phyloP scores from a whole-genome alignment of 1,140 invertebrate species.

The Oppia nitens region DNA sequence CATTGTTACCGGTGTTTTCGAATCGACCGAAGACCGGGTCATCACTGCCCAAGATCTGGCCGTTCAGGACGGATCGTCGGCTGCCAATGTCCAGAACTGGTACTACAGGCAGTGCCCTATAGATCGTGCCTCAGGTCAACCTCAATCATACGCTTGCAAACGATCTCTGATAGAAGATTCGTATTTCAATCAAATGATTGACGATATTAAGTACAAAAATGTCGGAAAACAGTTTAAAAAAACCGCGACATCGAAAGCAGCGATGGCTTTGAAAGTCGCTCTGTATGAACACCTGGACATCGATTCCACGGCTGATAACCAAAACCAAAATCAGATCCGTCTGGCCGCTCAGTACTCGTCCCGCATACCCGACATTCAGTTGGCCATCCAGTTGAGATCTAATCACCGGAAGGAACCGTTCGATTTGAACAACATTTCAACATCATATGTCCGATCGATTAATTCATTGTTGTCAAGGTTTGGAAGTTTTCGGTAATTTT shows the following conservation, averaged over 20 bases:
- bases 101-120: constrained; percentile 16
- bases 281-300: constrained; percentile 5
- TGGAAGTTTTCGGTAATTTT: constrained; percentile 9
- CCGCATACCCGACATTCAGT: constrained; percentile 9
- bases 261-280: constrained; percentile 12
- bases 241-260: background rate
- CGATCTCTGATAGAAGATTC: constrained; percentile 14
- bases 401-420: constrained; percentile 7
- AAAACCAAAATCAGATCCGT: constrained; percentile 2
- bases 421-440: constrained; percentile 6
- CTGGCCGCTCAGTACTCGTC: constrained; percentile 7
- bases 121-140: constrained; percentile 10
- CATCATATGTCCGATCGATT: constrained; percentile 9
- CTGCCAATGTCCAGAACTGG: constrained; percentile 6
- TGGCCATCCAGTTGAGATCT: background rate
- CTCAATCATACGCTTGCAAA: constrained; percentile 13
- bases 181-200: constrained; percentile 15
- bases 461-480: background rate
- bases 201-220: constrained; percentile 16
- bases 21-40: constrained; percentile 15
- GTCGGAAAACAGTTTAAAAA: background rate
- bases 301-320: background rate
- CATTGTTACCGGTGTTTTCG: constrained; percentile 8
- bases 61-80: background rate
- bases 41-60: constrained; percentile 1